Evolutionary conservation across 2,888 invertebrate species (phyloP), one percentile per base, ranked within the genome.

Genomic region (Amphimallon solstitiale): DNA sequence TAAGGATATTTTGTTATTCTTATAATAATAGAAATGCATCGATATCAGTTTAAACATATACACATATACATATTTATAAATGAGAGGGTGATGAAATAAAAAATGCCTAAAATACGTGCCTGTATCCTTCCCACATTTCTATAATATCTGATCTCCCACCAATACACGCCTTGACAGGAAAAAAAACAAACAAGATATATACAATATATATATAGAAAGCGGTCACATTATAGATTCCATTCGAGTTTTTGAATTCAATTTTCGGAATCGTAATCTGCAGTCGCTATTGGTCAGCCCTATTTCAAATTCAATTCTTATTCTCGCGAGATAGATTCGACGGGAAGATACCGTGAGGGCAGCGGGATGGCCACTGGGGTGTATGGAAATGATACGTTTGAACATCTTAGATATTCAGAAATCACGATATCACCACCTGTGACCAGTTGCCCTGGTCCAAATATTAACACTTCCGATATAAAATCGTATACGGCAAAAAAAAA

Each of bases 211-310:
- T 75, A 72, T 73, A 72, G 65, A 51, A 71, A 70, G 71, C 72
- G 74, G 74, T 71, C 74, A 75, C 78, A 82, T 82, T 82, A 82
- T 81, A 81, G 80, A 82, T 82, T 82, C 82, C 74, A 79, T 79
- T 75, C 81, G 79, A 82, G 82, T 82, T 82, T 82, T 82, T 81
- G 81, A 82, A 82, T 82, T 82, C 82, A 82, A 82, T 82, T 82
- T 82, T 82, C 82, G 80, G 77, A 77, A 78, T 79, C 80, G 80
- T 80, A 81, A 80, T 80, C 80, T 79, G 79, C 80, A 79, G 76
- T 79, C 76, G 80, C 78, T 79, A 81, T 82, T 81, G 82, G 82
- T 82, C 82, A 82, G 80, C 77, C 78, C 77, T 80, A 80, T 81
- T 81, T 78, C 79, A 78, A 81, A 82, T 82, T 81, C 82, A 82